A percentile compares a stretch with the other conserved stretches of the same genome.
These are phyloP conservation scores for Alethe castanea DNA, from an alignment of 2,113 vertebrate genomes.

Conservation along the genomic window DNA sequence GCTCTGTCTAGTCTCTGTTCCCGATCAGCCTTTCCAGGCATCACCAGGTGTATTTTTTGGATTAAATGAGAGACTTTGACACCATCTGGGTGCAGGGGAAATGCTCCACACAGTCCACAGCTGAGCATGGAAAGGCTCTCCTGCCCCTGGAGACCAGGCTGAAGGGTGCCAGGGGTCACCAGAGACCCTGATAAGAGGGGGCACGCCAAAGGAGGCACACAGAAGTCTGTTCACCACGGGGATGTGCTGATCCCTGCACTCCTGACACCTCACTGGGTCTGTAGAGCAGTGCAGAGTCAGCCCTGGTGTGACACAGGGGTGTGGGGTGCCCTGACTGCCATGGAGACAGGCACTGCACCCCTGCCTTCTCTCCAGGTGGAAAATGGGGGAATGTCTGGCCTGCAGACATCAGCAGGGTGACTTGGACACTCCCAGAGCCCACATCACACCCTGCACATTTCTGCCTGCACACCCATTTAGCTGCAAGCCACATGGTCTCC, in stretches of 20 bases:
- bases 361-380: not conserved
- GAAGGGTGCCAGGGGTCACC: not conserved
- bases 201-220: not conserved
- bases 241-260: not conserved
- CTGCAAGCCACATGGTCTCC: not conserved
- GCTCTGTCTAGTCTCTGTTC: no score
- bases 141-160: not conserved
- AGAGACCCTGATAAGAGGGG: not conserved
- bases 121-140: not conserved
- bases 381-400: not conserved
- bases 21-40: no score
- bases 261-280: not conserved
- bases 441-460: not conserved
- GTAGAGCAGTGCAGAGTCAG: not conserved
- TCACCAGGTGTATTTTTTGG: not conserved
- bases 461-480: not conserved
- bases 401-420: not conserved
- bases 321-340: rapidly evolving
- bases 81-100: not conserved
- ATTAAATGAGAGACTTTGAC: not conserved
- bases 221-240: not conserved
- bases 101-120: not conserved
- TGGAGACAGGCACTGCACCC: not conserved
- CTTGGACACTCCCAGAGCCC: not conserved
- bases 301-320: not conserved